phyloP scores from a whole-genome alignment of 2,113 vertebrate species.

The Xiphias gladius region DNA sequence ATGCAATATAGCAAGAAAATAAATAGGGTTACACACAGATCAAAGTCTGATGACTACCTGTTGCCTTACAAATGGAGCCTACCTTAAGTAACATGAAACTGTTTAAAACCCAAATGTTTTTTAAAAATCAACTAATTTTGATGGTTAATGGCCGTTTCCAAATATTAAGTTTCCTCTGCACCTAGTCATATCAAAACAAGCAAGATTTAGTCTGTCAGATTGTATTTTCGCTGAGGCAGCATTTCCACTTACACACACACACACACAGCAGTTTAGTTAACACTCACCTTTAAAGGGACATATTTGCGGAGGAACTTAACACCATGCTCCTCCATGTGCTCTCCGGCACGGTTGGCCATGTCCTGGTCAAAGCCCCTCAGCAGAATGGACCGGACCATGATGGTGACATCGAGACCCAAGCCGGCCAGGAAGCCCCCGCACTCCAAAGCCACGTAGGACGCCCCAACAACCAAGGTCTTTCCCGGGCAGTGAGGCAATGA shows the following conservation, averaged over 20 bases:
- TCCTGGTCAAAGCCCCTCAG: constrained; percentile 97
- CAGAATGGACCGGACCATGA: constrained; percentile 96
- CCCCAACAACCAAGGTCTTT: constrained; percentile 93
- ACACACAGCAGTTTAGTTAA: neutral
- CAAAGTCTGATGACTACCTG: constrained; percentile 1
- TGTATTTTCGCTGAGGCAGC: no score
- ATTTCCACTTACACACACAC: no score
- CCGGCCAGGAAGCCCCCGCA: constrained; percentile 96
- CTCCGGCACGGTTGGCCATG: constrained; percentile 92
- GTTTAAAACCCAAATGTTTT: neutral
- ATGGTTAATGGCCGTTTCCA: neutral
- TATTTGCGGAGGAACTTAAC: constrained; percentile 92
- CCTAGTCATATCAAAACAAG: neutral
- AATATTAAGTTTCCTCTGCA: neutral
- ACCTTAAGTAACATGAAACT: no score
- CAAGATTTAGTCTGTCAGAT: neutral
- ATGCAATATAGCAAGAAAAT: neutral
- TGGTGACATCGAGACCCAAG: constrained; percentile 91
- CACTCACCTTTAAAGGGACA: constrained; percentile 88
- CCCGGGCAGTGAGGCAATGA: constrained; percentile 94
- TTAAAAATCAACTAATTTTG: neutral
- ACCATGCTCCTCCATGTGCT: constrained; percentile 91
- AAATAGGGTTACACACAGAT: neutral
- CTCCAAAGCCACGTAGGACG: constrained; percentile 95
- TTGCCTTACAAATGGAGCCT: neutral